These are phyloP conservation scores for Hyperoplus immaculatus DNA, from an alignment of 2,797 vertebrate genomes.

Conservation along the genomic window DNA sequence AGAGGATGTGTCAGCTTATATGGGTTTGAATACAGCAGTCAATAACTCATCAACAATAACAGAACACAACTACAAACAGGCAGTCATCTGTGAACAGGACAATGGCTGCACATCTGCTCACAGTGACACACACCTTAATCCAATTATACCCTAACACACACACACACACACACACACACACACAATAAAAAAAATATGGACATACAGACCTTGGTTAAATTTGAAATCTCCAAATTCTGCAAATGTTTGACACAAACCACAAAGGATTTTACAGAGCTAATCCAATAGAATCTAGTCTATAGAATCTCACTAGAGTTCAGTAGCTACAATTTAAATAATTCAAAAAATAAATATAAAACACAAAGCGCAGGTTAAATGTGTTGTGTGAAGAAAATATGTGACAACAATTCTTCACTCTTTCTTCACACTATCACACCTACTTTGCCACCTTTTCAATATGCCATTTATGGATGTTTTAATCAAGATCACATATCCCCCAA, in stretches of 20 bases:
- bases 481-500: slow-evolving; percentile 1
- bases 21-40: slow-evolving; percentile 66
- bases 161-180: slow-evolving; percentile 12
- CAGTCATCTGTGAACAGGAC: slow-evolving; percentile 62
- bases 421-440: background rate
- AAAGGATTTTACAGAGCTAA: slow-evolving; percentile 25
- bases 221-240: slow-evolving; percentile 39
- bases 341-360: background rate
- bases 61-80: slow-evolving; percentile 62
- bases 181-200: slow-evolving; percentile 8
- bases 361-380: background rate
- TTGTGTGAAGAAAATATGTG: background rate
- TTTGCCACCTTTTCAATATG: slow-evolving; percentile 2
- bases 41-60: slow-evolving; percentile 76
- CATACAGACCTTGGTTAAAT: background rate
- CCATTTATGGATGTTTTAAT: background rate
- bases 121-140: slow-evolving; percentile 21
- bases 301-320: slow-evolving; percentile 38
- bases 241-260: slow-evolving; percentile 62
- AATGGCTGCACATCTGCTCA: slow-evolving; percentile 41
- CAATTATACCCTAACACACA: slow-evolving; percentile 33
- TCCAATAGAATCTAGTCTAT: slow-evolving; percentile 22
- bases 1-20: slow-evolving; percentile 60
- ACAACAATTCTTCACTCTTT: background rate
- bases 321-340: background rate